A percentile compares a stretch with the other conserved stretches of the same genome.
Evolutionary conservation across 2,797 vertebrate species (phyloP).

Genomic region (Tragelaphus eurycerus): DNA sequence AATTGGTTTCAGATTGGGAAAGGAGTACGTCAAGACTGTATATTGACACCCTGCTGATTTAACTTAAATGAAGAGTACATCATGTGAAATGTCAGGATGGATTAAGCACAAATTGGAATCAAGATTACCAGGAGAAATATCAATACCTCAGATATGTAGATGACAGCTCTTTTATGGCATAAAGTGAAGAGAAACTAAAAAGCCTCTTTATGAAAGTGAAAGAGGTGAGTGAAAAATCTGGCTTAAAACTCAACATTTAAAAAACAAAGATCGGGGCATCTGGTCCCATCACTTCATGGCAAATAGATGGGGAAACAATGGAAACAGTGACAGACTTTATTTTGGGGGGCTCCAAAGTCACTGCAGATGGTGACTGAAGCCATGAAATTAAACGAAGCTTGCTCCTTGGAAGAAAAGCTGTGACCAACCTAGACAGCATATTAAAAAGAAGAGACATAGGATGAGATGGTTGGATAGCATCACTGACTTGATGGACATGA

Average conservation of each 20-base stretch:
- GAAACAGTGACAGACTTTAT: background rate
- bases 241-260: background rate
- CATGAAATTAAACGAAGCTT: background rate
- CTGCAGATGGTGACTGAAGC: background rate
- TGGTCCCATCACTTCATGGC: background rate
- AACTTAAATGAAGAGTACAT: background rate
- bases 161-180: background rate
- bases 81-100: background rate
- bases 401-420: background rate
- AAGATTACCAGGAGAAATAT: background rate
- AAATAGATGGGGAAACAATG: background rate
- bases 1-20: background rate
- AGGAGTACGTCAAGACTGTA: background rate
- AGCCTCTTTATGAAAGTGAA: background rate
- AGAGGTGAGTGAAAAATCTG: background rate
- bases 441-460: background rate
- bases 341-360: background rate
- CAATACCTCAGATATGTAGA: background rate
- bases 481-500: background rate
- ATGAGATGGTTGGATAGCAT: background rate
- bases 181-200: background rate
- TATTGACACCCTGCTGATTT: background rate
- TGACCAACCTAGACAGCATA: background rate
- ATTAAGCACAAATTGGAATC: background rate
- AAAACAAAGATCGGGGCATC: background rate